phyloP scores from a whole-genome alignment of 1,140 invertebrate genomes.

The Monochamus saltuarius region DNA sequence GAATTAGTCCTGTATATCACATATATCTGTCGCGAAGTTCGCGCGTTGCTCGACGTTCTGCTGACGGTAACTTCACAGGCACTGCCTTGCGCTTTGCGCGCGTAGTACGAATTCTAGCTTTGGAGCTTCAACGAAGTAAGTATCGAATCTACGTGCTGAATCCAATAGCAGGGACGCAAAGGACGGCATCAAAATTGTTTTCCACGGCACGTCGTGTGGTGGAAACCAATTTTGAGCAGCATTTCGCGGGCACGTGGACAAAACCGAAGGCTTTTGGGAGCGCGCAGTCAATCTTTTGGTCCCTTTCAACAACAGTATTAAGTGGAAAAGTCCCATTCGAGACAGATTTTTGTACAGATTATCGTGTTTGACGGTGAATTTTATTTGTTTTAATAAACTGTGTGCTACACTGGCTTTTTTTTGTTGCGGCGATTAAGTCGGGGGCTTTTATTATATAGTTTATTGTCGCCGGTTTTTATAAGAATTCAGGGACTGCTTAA shows the following conservation, averaged over 20 bases:
- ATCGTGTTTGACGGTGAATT: slow-evolving; percentile 26
- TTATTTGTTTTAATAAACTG: slow-evolving; percentile 21
- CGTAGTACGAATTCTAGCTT: slow-evolving; percentile 29
- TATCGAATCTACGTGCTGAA: slow-evolving; percentile 12
- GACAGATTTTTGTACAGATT: slow-evolving; percentile 33
- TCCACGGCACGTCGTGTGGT: slow-evolving; percentile 31
- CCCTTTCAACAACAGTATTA: slow-evolving; percentile 36
- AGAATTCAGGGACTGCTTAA: background rate
- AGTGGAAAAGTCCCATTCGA: slow-evolving; percentile 35
- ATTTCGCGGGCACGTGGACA: slow-evolving; percentile 29
- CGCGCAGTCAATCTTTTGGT: slow-evolving; percentile 32
- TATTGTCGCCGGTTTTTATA: background rate
- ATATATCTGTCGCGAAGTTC: no score
- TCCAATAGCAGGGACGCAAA: no score
- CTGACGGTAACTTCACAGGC: slow-evolving; percentile 27
- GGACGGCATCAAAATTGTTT: slow-evolving; percentile 30
- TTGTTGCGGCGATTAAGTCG: background rate
- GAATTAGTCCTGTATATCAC: no score
- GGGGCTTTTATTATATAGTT: slow-evolving; percentile 3
- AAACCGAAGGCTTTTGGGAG: slow-evolving; percentile 25
- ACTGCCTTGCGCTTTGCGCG: slow-evolving; percentile 27
- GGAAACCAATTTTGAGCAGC: slow-evolving; percentile 35
- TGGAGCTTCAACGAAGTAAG: slow-evolving; percentile 30
- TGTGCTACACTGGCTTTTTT: background rate
- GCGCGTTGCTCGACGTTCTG: slow-evolving; percentile 4